Evolutionary conservation across 2,797 vertebrate genomes (phyloP), one percentile per base, ranked within the genome.

Genomic region (Gephyroberyx darwinii): DNA sequence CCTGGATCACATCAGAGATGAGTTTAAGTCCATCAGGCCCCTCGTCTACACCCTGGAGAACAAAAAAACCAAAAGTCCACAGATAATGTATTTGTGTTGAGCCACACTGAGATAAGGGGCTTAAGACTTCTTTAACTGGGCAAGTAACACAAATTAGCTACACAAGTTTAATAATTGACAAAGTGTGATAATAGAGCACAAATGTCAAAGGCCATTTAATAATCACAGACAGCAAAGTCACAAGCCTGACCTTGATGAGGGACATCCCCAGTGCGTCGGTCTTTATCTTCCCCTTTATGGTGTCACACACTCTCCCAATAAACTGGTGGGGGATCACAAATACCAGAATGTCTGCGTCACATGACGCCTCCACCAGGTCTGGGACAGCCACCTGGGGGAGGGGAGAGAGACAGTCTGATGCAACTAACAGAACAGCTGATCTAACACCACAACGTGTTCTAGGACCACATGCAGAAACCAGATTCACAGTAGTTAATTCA

Each of bases 281-380:
- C 88, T 97, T 97, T 88, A 98, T 92, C 3, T 95, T 95, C 66
- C 93, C 94, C 88, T 95, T 96, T 37, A 99, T 93, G 86, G 96
- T 95, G 78, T 98, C 96, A 4, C 98, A 99, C 71, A 94, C 93
- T 82, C 90, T 92, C 39, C 90, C 86, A 0, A 99, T 92, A 74
- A 99, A 99, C 91, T 99, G 98, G 86, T 99, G 98, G 0, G 98
- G 98, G 82, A 99, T 96, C 85, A 99, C 97, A 20, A 99, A 99
- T 43, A 99, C 89, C 67, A 99, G 86, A 78, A 99, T 92, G 77
- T 99, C 96, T 0, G 96, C 96, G 31, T 92, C 94, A 0, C 65
- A 74, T 0, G 95, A 91, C 0, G 98, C 96, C 52, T 96, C 96
- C 65, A 95, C 86, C 80, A 98, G 90, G 78, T 99, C 97, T 6